phyloP scores from a whole-genome alignment of 2,888 invertebrate species.

The Neoaliturus tenellus region DNA sequence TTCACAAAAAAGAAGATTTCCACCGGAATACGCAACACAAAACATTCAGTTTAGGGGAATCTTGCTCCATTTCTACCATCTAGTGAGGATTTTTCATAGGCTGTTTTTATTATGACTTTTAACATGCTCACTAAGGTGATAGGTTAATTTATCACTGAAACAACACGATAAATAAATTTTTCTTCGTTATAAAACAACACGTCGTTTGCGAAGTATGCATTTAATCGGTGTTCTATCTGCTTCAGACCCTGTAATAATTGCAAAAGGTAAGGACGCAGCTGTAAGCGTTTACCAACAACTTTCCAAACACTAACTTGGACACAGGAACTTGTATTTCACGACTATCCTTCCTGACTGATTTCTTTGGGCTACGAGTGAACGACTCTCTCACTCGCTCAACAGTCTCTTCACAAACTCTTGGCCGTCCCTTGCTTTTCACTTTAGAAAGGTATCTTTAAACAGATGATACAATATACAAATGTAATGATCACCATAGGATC shows the following conservation, averaged over 20 bases:
- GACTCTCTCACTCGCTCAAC: constrained; percentile 1
- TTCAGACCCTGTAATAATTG: neutral
- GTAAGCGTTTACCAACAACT: neutral
- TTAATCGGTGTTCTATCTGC: neutral
- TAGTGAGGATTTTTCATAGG: neutral
- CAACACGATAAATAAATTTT: neutral
- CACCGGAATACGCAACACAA: neutral
- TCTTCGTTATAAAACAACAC: neutral
- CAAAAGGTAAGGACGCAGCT: neutral
- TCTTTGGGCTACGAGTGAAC: neutral
- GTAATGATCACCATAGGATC: neutral
- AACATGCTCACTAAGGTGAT: neutral
- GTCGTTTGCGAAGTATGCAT: neutral
- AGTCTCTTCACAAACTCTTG: neutral
- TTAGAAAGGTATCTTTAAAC: neutral
- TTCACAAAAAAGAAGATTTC: neutral
- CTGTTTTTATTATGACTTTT: neutral
- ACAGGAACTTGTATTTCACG: constrained; percentile 1
- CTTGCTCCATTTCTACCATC: neutral
- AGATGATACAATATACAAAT: neutral
- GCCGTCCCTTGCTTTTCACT: neutral
- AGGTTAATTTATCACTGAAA: neutral
- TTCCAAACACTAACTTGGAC: neutral
- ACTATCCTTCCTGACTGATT: neutral
- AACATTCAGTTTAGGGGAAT: neutral